These are phyloP conservation scores for Drosophila simulans DNA, from an alignment of 1,140 invertebrate species.

Conservation along the genomic window DNA sequence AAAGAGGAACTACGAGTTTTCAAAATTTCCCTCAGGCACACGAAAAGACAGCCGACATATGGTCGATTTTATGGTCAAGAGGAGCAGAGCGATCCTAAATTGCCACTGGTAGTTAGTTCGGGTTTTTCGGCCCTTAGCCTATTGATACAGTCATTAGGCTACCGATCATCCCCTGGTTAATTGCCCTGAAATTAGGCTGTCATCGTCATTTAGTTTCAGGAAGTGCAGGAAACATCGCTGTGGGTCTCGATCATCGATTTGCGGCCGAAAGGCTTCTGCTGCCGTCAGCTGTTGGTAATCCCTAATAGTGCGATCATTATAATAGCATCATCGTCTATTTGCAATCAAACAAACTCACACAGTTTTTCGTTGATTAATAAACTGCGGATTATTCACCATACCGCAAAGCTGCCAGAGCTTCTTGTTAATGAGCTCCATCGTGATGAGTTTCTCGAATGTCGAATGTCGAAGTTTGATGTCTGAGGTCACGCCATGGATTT, in stretches of 20 bases:
- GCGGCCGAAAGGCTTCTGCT: constrained; percentile 34
- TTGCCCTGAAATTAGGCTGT: constrained; percentile 62
- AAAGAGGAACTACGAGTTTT: constrained; percentile 18
- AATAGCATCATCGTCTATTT: constrained; percentile 79
- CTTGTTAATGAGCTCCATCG: constrained; percentile 78
- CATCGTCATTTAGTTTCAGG: constrained; percentile 46
- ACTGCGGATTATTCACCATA: constrained; percentile 74
- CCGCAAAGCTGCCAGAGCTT: constrained; percentile 67
- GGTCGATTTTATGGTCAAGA: constrained; percentile 46
- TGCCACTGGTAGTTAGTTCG: constrained; percentile 15
- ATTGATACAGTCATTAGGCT: constrained; percentile 65
- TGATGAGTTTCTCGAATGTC: constrained; percentile 66
- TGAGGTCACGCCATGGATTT: constrained; percentile 80
- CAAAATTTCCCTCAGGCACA: constrained; percentile 12
- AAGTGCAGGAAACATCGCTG: constrained; percentile 42
- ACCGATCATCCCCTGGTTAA: constrained; percentile 50
- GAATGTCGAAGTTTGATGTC: constrained; percentile 75
- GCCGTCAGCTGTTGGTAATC: constrained; percentile 57
- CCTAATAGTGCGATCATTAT: constrained; percentile 77
- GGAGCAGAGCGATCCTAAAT: constrained; percentile 26
- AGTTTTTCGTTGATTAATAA: constrained; percentile 71
- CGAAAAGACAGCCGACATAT: constrained; percentile 24
- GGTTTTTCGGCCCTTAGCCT: constrained; percentile 23
- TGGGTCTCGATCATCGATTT: constrained; percentile 25
- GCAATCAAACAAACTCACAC: constrained; percentile 58